Percentiles rank a stretch among this genome's conserved stretches.
These are phyloP conservation scores for Acanthisitta chloris DNA, from an alignment of 2,113 vertebrate genomes.

Conservation along the genomic window DNA sequence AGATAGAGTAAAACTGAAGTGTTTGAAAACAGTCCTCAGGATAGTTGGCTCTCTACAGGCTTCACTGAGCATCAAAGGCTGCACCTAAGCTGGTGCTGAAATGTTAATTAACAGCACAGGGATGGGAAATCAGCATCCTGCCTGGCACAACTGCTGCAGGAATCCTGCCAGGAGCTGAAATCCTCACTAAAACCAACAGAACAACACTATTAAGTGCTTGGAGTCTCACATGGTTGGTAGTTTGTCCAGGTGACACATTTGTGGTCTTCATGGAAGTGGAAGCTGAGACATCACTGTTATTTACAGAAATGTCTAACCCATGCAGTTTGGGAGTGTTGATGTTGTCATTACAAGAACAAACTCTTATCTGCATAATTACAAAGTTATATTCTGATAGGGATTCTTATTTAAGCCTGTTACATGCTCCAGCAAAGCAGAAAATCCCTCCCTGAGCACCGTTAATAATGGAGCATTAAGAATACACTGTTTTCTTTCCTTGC, in stretches of 20 bases:
- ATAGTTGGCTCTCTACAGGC: neutral
- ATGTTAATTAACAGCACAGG: neutral
- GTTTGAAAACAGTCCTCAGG: neutral
- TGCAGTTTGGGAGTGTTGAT: neutral
- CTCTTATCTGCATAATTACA: conserved; percentile 20
- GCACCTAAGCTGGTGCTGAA: neutral
- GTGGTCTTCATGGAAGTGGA: neutral
- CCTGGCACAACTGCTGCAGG: neutral
- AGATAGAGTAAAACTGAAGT: neutral
- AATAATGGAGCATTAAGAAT: conserved; percentile 51
- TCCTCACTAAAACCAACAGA: neutral
- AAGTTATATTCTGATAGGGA: conserved; percentile 1
- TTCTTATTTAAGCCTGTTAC: conserved; percentile 45
- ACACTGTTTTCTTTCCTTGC: conserved; percentile 22
- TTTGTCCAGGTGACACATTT: neutral
- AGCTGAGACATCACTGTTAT: neutral
- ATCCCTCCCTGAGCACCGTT: conserved; percentile 44
- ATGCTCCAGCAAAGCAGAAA: conserved; percentile 59
- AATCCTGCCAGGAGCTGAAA: neutral
- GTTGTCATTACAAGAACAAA: neutral
- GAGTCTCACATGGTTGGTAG: neutral
- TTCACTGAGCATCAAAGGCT: neutral
- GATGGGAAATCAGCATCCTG: neutral
- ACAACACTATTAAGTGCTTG: neutral
- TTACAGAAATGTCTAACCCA: neutral